Percentiles rank a stretch among this genome's conserved stretches.
phyloP scores from a whole-genome alignment of 1,140 invertebrate genomes.

The Coptotermes formosanus region DNA sequence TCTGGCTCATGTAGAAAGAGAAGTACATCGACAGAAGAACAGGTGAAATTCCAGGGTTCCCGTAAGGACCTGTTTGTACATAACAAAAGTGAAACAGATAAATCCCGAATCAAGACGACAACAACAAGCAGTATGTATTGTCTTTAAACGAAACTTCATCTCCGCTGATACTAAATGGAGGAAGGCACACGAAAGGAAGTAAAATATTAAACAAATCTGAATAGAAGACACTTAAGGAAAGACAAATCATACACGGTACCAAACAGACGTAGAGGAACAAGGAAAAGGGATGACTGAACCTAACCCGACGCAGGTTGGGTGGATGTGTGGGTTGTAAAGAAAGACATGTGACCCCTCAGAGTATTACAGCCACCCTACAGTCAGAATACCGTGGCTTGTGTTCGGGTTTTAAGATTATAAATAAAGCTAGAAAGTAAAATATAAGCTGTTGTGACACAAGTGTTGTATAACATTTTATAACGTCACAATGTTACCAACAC shows the following conservation, averaged over 20 bases:
- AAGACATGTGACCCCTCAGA: neutral
- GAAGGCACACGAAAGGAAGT: neutral
- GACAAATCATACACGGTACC: neutral
- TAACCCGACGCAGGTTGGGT: neutral
- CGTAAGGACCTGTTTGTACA: too few relatives aligned
- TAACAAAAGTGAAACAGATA: neutral
- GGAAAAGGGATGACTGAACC: neutral
- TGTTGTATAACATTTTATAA: too few relatives aligned
- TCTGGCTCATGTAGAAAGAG: too few relatives aligned
- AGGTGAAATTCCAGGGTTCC: too few relatives aligned
- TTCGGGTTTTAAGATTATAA: neutral
- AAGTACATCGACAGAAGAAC: too few relatives aligned
- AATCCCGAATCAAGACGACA: neutral
- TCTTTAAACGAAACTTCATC: neutral
- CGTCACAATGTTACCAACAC: too few relatives aligned
- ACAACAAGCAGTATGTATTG: neutral
- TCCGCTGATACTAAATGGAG: neutral
- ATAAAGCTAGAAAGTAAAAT: too few relatives aligned
- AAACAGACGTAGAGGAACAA: neutral
- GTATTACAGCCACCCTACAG: neutral
- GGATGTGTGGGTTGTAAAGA: neutral
- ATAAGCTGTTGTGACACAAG: too few relatives aligned
- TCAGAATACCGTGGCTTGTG: neutral
- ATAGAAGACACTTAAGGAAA: neutral
- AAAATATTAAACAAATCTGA: conserved; percentile 18